Conservation (phyloP, 2,797 vertebrate species). For the Myoxocephalus aenaeus region DNA sequence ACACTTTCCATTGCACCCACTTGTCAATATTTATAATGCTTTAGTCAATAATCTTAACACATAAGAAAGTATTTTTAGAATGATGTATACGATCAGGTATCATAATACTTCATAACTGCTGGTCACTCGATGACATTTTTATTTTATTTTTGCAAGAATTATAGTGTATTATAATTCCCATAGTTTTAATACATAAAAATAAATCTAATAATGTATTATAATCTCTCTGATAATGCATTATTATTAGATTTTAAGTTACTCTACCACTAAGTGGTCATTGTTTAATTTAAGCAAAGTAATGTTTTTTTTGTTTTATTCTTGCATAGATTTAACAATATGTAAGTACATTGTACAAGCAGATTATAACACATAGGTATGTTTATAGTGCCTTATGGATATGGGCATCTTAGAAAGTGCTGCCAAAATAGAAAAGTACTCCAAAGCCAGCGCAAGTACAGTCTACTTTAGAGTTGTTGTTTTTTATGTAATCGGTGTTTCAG, state of each 20-base stretch:
- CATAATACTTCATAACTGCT: neutral
- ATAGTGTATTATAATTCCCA: neutral
- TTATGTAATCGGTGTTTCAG: conserved; percentile 1
- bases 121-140: neutral
- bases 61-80: neutral
- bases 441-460: neutral
- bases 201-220: neutral
- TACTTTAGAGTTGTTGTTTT: conserved; percentile 1
- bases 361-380: neutral
- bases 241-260: neutral
- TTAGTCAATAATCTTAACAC: neutral
- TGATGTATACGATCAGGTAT: neutral
- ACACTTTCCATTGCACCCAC: neutral
- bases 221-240: neutral
- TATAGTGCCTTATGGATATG: neutral
- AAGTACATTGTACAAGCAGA: neutral
- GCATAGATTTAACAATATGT: neutral
- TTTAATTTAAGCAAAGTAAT: neutral
- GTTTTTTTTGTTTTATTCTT: neutral
- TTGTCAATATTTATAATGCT: neutral
- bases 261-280: neutral
- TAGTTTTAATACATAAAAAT: neutral
- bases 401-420: neutral
- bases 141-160: neutral
- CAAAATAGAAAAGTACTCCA: neutral